Evolutionary conservation across 2,797 vertebrate species (phyloP), one percentile per base, ranked within the genome.

Genomic region (Ispidina lecontei): DNA sequence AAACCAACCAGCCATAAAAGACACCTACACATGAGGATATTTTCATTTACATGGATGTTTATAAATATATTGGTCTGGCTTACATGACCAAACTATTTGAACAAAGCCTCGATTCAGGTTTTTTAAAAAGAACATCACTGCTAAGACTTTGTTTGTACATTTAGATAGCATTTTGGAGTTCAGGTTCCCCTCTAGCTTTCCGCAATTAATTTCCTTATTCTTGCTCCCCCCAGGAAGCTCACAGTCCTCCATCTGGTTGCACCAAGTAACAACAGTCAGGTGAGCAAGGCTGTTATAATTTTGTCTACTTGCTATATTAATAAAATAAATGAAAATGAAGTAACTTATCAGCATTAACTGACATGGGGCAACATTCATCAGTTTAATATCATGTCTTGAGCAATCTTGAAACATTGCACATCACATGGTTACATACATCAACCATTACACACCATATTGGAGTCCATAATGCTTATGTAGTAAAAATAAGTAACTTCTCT

Each of bases 401-500:
- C 49, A 26, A 26, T 52, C 58, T 49, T 37, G 46, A 49, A 28
- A 20, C 44, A 33, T 17, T 56, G 56, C 6, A 10, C 28, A 19
- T 64, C 67, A 39, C 63, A 33, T 51, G 37, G 70, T 70, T 41
- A 33, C 22, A 8, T 28, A 49, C 14, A 10, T 43, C 7, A 12
- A 33, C 28, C 26, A 12, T 46, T 37, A 63, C 58, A 49, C 7
- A 14, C 44, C 25, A 6, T 0, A 0, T 0, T 41, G 26, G 26
- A 71, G 69, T 44, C 59, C 60, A 5, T 64, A 31, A 78, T 8
- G 31, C 43, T 85, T 6, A 9, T 2, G 14, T 33, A 28, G 59
- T 90, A 90, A 75, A 69, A 67, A 12, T 31, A 84, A 85, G 12
- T 15, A 39, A 35, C 55, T 43, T 12, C 9, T 84, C n/a, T 58